Evolutionary conservation across 2,113 vertebrate species (phyloP), one percentile per base, ranked within the genome.

Genomic region (Crotalus horridus): DNA sequence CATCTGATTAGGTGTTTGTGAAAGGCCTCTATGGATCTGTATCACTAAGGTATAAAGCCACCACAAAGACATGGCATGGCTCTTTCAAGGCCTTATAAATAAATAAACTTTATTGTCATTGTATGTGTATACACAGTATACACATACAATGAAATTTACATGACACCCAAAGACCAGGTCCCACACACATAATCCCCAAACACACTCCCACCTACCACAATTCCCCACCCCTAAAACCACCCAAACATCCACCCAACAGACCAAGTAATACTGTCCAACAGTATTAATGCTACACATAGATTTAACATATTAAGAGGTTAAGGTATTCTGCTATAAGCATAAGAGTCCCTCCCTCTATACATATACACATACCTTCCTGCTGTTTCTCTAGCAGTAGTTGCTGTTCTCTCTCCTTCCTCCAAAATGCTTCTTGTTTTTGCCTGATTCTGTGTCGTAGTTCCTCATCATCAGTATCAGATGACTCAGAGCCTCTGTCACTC

Each of bases 391-490:
- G 98, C 74, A 98, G 97, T 92, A 98, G 97, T 94, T 98, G 99
- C 95, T 98, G 97, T 96, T 99, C 99, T 96, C 98, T 98, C 96
- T 99, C 99, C 97, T 99, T 99, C 95, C 99, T 98, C 95, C 98
- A 99, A 97, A 99, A 99, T 0, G 99, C 99, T 93, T 99, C 99
- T 97, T 99, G 99, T 97, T 99, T 99, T 98, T 99, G 99, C 91
- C 98, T 98, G 97, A 99, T 99, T 96, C 99, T 98, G 95, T 99
- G 98, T 87, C 97, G 98, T 88, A 99, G 97, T 97, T 99, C 99
- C 97, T 99, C 99, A 94, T 99, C 99, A 88, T 99, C 99, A 12
- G 99, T 99, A 97, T 99, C 99, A 24, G 99, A 99, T 54, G 99
- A 99, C 91, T 99, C 99, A 74, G 99, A 99, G 92, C 98, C 99